Evolutionary conservation across 1,140 invertebrate genomes (phyloP), one percentile per base, ranked within the genome.

Genomic region (Vanessa atalanta): DNA sequence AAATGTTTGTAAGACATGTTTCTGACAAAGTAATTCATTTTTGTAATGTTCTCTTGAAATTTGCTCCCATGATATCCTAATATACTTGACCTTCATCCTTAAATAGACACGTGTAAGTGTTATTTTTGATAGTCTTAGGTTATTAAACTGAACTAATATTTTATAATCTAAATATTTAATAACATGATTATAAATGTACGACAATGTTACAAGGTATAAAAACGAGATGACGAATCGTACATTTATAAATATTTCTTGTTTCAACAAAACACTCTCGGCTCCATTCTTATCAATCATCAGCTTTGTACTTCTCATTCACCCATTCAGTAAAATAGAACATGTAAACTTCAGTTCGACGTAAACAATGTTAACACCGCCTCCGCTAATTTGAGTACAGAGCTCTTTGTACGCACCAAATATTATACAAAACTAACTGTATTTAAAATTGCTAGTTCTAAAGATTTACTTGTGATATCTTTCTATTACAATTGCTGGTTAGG

Each of bases 351-450:
- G 72, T 70, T 64, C 50, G 65, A 53, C 65, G 51, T 75, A 78
- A 80, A 79, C 65, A 74, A 74, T 75, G 69, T 63, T 68, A 73
- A 37, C 65, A 63, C 78, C 66, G 68, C 76, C 82, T 75, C 77
- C 74, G 65, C 65, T 83, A 83, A 83, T 80, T 80, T 76, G 50
- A 70, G 53, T 47, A 80, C 72, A 83, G 72, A 79, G 75, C 69
- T 77, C 79, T 79, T 75, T 82, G 73, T 73, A 71, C 73, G 73
- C 53, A 73, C 65, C 66, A 37, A 37, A 37, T 61, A 61, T 65
- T 9, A 48, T 64, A 66, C 55, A 73, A 13, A 16, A 26, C 53
- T 77, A 71, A 77, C 76, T 77, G 76, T 77, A 50, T 47, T 13
- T 66, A 73, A 70, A 53, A 71, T 71, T 37, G 57, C 57, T 61